A percentile compares a stretch with the other conserved stretches of the same genome.
Evolutionary conservation across 2,113 vertebrate species (phyloP).

Genomic region (Myiozetetes cayanensis): DNA sequence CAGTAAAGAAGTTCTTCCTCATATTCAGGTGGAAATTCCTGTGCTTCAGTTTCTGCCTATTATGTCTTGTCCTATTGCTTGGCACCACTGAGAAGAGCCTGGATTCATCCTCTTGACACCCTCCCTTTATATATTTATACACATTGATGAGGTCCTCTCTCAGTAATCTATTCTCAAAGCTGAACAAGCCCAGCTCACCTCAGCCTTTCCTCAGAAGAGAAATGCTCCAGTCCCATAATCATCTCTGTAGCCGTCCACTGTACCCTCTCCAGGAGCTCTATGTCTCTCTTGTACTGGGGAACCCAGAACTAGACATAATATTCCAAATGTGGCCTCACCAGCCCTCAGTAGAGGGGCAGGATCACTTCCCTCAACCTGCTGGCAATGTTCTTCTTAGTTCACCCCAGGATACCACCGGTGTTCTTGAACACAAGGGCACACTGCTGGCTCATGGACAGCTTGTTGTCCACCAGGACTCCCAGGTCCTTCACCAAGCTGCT

Average conservation of each 20-base stretch:
- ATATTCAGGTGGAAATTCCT: neutral
- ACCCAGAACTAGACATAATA: too few relatives aligned
- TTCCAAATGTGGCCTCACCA: neutral
- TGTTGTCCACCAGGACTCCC: too few relatives aligned
- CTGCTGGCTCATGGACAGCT: neutral
- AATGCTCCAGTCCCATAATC: neutral
- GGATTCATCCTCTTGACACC: neutral
- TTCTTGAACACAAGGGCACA: neutral
- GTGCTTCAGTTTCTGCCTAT: neutral
- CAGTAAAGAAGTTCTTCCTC: neutral
- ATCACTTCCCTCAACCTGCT: neutral
- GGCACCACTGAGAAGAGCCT: neutral
- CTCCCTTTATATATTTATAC: neutral
- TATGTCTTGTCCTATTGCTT: neutral
- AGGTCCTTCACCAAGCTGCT: neutral
- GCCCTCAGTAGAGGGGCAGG: neutral
- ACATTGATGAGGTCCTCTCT: neutral
- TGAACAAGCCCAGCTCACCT: neutral
- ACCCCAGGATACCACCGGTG: fast-evolving
- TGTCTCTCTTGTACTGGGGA: neutral
- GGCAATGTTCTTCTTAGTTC: too few relatives aligned
- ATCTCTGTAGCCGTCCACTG: neutral
- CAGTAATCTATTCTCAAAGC: neutral
- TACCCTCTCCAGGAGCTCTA: neutral
- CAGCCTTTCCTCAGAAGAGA: neutral